These are phyloP conservation scores for Lycaena phlaeas DNA, from an alignment of 2,888 invertebrate genomes.

Conservation along the genomic window DNA sequence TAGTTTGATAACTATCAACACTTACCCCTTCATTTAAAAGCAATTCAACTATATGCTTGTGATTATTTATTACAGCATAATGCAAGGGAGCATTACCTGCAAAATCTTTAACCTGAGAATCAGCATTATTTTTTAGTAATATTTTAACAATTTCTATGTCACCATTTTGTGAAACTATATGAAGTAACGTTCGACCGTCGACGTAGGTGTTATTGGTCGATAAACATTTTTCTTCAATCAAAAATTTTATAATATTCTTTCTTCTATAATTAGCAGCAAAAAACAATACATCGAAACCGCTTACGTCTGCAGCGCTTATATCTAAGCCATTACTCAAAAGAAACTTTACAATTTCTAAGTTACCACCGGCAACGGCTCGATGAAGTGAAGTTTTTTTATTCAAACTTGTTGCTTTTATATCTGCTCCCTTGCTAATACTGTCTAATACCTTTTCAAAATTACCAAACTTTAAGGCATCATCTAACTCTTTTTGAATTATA, in stretches of 20 bases:
- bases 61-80: constrained; percentile 1
- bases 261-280: not conserved
- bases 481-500: not conserved
- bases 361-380: not conserved
- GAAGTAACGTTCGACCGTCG: not conserved
- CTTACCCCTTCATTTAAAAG: not conserved
- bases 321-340: constrained; percentile 5
- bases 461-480: not conserved
- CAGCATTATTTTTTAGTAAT: not conserved
- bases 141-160: not conserved
- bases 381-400: not conserved
- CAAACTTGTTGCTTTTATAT: not conserved
- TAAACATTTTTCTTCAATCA: not conserved
- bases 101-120: not conserved
- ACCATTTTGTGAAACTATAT: not conserved
- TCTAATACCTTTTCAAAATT: not conserved
- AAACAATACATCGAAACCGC: not conserved
- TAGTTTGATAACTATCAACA: not conserved
- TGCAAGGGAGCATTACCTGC: not conserved
- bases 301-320: not conserved
- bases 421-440: constrained; percentile 1
- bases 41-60: not conserved
- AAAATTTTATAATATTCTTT: not conserved
- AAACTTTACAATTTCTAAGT: constrained; percentile 7
- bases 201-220: not conserved